Percentiles rank a stretch among this genome's conserved stretches.
Conservation (phyloP, 2,888 invertebrate genomes). For the Stenoptilia bipunctidactyla region DNA sequence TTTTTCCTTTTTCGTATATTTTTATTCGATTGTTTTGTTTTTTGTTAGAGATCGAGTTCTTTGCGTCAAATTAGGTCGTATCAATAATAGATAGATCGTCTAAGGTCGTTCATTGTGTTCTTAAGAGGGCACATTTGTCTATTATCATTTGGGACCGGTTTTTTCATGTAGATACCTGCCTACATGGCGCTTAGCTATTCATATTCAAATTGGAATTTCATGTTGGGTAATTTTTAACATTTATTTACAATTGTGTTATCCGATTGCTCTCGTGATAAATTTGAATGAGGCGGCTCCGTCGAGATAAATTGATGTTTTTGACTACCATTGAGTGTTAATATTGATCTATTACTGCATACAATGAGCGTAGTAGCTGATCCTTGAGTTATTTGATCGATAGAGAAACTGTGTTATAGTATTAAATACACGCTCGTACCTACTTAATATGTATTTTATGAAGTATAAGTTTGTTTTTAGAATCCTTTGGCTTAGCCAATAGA, state of each 20-base stretch:
- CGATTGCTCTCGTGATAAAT: constrained; percentile 41
- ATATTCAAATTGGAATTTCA: constrained; percentile 62
- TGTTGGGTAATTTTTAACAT: constrained; percentile 62
- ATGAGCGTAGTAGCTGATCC: constrained; percentile 11
- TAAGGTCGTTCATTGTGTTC: constrained; percentile 56
- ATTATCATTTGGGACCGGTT: constrained; percentile 62
- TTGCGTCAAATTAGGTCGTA: constrained; percentile 60
- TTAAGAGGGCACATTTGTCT: constrained; percentile 62
- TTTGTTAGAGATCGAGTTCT: constrained; percentile 39
- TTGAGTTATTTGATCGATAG: no score
- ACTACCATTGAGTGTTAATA: constrained; percentile 29
- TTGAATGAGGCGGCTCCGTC: constrained; percentile 32
- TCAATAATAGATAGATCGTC: constrained; percentile 53
- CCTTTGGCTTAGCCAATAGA: not conserved
- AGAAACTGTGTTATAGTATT: no score
- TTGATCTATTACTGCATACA: constrained; percentile 15
- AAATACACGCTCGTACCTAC: no score
- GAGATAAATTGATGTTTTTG: constrained; percentile 40
- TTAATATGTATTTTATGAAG: not conserved
- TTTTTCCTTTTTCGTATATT: constrained; percentile 30
- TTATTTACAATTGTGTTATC: constrained; percentile 62
- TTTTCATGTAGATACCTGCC: constrained; percentile 57
- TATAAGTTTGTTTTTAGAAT: not conserved
- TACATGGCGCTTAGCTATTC: constrained; percentile 67
- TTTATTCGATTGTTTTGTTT: constrained; percentile 22